phyloP scores from a whole-genome alignment of 1,140 invertebrate genomes.

The Anastrepha ludens region DNA sequence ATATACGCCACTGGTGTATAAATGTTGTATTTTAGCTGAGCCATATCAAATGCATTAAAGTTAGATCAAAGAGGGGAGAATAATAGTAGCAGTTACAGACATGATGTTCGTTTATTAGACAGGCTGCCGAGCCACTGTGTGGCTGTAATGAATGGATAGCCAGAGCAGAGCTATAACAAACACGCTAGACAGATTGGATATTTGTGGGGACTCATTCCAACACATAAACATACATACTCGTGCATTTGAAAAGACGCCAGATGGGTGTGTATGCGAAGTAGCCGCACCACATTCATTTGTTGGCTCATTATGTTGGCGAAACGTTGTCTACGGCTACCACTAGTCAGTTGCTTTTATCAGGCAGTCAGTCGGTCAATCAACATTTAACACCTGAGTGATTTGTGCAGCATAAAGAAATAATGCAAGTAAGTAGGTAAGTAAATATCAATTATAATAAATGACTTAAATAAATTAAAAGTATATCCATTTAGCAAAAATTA shows the following conservation, averaged over 20 bases:
- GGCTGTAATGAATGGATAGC: constrained; percentile 17
- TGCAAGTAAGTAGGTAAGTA: constrained; percentile 32
- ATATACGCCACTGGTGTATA: not conserved
- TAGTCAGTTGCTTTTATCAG: constrained; percentile 14
- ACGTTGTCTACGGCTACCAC: not conserved
- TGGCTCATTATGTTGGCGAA: constrained; percentile 31
- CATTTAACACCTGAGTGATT: constrained; percentile 51
- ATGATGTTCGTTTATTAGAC: constrained; percentile 4
- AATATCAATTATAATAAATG: constrained; percentile 55
- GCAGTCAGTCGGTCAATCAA: constrained; percentile 41
- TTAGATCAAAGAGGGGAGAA: constrained; percentile 42
- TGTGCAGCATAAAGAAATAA: not conserved
- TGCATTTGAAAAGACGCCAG: not conserved
- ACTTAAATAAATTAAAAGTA: constrained; percentile 52
- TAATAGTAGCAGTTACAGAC: constrained; percentile 44
- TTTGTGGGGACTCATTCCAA: not conserved
- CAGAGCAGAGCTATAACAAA: not conserved
- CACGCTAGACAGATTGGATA: constrained; percentile 27
- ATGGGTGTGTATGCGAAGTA: constrained; percentile 5
- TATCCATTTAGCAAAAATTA: constrained; percentile 26
- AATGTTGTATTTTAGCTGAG: not conserved
- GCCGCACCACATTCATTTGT: constrained; percentile 12
- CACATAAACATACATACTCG: not conserved
- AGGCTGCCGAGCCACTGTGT: not conserved
- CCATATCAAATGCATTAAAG: not conserved